Evolutionary conservation across 2,797 vertebrate genomes (phyloP).

Genomic region (Gallinago solitaria): DNA sequence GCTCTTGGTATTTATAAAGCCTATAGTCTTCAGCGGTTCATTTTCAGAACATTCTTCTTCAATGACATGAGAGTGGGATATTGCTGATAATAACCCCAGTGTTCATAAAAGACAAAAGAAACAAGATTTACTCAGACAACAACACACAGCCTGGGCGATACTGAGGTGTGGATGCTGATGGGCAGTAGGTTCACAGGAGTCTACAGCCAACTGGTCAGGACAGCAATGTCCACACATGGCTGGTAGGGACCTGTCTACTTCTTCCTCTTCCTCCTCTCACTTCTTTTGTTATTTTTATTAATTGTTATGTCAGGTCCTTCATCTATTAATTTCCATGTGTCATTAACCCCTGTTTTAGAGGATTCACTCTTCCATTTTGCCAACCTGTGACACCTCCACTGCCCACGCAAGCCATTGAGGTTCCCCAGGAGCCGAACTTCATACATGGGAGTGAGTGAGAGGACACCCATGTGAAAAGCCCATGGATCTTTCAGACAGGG

Average conservation of each 20-base stretch:
- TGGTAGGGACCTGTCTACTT: background rate
- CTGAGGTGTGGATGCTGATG: background rate
- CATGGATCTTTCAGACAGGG: background rate
- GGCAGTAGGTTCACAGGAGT: background rate
- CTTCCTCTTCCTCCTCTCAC: background rate
- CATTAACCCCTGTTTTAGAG: fast-evolving
- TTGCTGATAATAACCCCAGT: background rate
- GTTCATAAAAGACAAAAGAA: background rate
- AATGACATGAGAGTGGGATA: background rate
- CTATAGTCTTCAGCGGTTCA: background rate
- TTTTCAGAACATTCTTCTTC: slow-evolving; percentile 41
- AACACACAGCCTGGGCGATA: background rate
- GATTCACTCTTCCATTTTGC: background rate
- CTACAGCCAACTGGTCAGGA: background rate
- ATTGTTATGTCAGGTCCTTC: background rate
- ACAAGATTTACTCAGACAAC: background rate
- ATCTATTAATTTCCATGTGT: background rate
- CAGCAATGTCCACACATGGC: fast-evolving
- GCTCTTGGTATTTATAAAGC: background rate
- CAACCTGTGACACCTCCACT: background rate
- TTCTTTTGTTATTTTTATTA: background rate
- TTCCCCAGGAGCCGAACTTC: background rate
- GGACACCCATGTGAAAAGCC: background rate
- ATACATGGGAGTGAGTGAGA: background rate
- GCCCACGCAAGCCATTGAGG: background rate